These are phyloP conservation scores for Probosciger aterrimus DNA, from an alignment of 2,113 vertebrate genomes.

Conservation along the genomic window DNA sequence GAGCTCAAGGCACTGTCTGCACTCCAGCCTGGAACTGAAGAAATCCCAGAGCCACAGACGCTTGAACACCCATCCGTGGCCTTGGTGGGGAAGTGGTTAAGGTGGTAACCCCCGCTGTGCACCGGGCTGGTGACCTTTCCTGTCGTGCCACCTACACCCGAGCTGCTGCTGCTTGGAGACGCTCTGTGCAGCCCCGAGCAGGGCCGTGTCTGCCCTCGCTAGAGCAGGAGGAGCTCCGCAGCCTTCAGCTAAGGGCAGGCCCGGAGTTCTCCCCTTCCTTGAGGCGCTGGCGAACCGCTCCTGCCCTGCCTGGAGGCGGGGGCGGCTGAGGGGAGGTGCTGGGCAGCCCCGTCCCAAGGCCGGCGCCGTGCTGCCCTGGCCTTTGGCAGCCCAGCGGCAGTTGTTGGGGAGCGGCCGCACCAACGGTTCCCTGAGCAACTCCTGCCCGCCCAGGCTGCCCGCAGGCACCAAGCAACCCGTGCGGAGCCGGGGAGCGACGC, in stretches of 20 bases:
- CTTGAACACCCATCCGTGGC: background rate
- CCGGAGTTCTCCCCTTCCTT: background rate
- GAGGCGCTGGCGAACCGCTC: background rate
- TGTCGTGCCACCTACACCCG: background rate
- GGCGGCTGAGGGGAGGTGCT: background rate
- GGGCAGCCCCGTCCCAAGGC: background rate
- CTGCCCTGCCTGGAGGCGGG: background rate
- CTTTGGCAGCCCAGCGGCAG: background rate
- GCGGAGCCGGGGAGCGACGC: background rate
- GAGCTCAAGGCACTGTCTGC: background rate
- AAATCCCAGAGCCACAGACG: background rate
- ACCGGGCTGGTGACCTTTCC: background rate
- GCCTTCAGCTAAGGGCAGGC: background rate
- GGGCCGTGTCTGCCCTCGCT: accelerated
- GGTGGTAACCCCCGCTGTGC: background rate
- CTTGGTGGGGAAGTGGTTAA: background rate
- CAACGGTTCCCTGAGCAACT: background rate
- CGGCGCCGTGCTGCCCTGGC: background rate
- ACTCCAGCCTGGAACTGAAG: background rate
- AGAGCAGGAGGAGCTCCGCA: background rate
- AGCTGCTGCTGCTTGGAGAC: background rate
- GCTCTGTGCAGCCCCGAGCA: background rate
- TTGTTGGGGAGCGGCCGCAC: background rate
- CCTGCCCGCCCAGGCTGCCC: background rate
- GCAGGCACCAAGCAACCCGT: background rate